Base-by-base conservation (phyloP, 1,140 invertebrate genomes). In the Calycopis cecrops region DNA sequence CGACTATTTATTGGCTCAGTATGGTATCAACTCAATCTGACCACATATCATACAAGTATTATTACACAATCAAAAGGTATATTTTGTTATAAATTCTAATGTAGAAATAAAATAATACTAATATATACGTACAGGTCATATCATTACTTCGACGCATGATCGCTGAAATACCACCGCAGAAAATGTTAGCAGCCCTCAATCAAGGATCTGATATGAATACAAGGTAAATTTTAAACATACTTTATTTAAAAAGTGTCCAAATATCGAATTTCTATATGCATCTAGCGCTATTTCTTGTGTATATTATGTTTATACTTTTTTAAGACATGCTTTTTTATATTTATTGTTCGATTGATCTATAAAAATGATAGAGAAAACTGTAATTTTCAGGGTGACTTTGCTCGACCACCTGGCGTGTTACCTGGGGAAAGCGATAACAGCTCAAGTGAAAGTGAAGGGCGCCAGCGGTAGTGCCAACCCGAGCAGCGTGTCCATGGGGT, bases 391-490 rank as follows among this genome's bases (percentile, higher is more conserved):
- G 38, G 72, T 76, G 10, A 77, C 85, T 0, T 55, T 88, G 0
- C 55, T 88, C 16, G 87, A 88, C 48, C 76, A 87, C 49, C 62
- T 88, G 4, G 73, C 88, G n/a, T 76, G 76, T 51, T 88, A 87
- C 58, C 60, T 88, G 51, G 83, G 76, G 44, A 88, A 88, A 57
- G 83, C 85, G 14, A 73, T 88, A 4, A 78, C 71, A 4, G 73
- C 85, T 7, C 85, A 88, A 62, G 69, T 88, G 48, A 90, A 91
- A 63, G 90, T 92, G 60, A 90, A 90, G 33, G 89, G 89, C 14
- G 85, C 89, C 66, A 93, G 44, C 91, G 90, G 64, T 89, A 90
- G 40, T 10, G 40, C 48, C 89, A 89, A 12, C 56, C 85, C n/a
- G 71, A 92, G 64, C 28, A 64, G 71, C 0, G 62, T 75, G 16